Evolutionary conservation across 1,140 invertebrate genomes (phyloP), one percentile per base, ranked within the genome.

Genomic region (Musca domestica): DNA sequence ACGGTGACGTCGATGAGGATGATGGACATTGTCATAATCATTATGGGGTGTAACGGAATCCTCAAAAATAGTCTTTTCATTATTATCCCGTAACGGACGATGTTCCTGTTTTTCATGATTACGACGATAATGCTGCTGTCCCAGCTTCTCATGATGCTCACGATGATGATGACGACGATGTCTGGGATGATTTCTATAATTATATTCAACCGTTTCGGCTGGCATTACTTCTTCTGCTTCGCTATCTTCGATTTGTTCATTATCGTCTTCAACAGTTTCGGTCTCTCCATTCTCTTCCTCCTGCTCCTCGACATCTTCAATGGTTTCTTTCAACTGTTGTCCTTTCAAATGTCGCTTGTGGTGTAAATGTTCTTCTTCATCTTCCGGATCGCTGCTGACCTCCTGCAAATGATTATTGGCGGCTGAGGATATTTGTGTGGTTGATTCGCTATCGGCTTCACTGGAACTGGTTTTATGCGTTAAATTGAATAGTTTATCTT

Each of bases 381-480:
- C 34, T 10, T 41, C 10, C 5, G 12, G 6, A 19, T 73, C 69
- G 63, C 52, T 66, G n/a, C 71, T 71, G 54, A 69, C 70, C 48
- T 74, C 76, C 20, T 41, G 34, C 12, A 79, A 69, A 69, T 72
- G 70, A 65, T 80, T 80, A 54, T 80, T 76, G 63, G 72, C 73
- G 54, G 72, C 72, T 9, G 72, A 72, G 67, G 77, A 71, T 65
- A 71, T 71, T 23, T 67, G 68, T 70, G 74, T 76, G 54, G 77
- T 76, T 68, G 74, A 66, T 69, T 77, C 74, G 27, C 58, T 69
- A 51, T 67, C 69, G 17, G 63, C 20, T 20, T 49, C 41, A 2
- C 68, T 54, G 51, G 30, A 70, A 51, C 54, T 69, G 17, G 72
- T 71, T 7, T 64, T 54, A 14, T 66, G 64, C 17, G 48, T 65